Conservation (phyloP, 2,113 vertebrate genomes). For the Nymphicus hollandicus region DNA sequence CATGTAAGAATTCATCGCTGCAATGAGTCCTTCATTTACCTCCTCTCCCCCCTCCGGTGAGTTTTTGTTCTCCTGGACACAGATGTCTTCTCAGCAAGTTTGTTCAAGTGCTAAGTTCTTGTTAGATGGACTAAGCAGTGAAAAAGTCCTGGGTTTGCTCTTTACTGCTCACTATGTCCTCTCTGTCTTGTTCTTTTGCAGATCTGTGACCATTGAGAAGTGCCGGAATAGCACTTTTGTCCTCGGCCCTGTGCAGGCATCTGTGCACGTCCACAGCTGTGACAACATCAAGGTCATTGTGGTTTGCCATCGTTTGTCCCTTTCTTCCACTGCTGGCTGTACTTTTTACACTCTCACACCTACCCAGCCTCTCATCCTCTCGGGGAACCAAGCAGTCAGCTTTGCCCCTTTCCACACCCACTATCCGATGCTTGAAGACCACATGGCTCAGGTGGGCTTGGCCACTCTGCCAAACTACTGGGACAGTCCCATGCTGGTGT, state of each 20-base stretch:
- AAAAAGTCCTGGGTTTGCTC: background rate
- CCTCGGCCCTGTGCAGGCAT: slow-evolving; percentile 86
- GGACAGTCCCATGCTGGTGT: slow-evolving; percentile 86
- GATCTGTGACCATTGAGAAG: slow-evolving; percentile 92
- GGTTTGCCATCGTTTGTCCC: slow-evolving; percentile 79
- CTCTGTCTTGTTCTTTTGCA: slow-evolving; percentile 16
- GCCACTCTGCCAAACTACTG: slow-evolving; percentile 92
- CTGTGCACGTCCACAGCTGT: slow-evolving; percentile 88
- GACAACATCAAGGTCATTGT: slow-evolving; percentile 84
- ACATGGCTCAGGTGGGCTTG: slow-evolving; percentile 92
- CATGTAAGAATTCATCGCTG: slow-evolving; percentile 91
- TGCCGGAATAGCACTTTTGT: slow-evolving; percentile 88
- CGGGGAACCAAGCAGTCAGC: slow-evolving; percentile 83
- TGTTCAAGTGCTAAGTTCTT: background rate
- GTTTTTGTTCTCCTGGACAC: background rate
- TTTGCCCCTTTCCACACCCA: slow-evolving; percentile 92
- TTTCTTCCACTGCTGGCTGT: slow-evolving; percentile 80
- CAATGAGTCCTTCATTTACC: slow-evolving; percentile 90
- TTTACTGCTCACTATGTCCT: background rate
- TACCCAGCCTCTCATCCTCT: slow-evolving; percentile 86
- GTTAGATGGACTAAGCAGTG: background rate
- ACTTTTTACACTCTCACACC: slow-evolving; percentile 85
- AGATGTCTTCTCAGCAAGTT: background rate
- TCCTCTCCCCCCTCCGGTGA: slow-evolving; percentile 93
- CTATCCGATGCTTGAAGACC: slow-evolving; percentile 93